A percentile compares a stretch with the other conserved stretches of the same genome.
Conservation (phyloP, 2,113 vertebrate species). For the Pluvialis apricaria region DNA sequence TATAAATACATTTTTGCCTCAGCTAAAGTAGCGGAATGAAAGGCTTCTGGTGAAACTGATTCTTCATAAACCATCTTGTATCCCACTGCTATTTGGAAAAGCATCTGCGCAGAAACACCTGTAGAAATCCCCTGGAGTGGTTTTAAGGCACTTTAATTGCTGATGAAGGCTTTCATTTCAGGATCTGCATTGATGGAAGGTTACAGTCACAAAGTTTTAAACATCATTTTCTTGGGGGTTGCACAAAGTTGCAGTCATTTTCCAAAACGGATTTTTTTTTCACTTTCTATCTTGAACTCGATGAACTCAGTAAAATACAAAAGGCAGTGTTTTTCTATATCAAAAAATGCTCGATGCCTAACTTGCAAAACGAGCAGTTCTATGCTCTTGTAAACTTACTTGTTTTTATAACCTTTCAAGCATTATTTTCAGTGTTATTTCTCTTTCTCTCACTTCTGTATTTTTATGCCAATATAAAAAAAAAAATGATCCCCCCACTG, state of each 20-base stretch:
- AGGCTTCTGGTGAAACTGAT: not conserved
- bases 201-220: not conserved
- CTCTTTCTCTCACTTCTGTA: not conserved
- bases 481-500: not conserved
- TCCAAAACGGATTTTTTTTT: not conserved
- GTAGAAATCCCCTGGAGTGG: not conserved
- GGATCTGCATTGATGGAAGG: not conserved
- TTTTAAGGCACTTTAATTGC: constrained; percentile 14
- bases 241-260: not conserved
- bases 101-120: not conserved
- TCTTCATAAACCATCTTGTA: not conserved
- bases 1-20: constrained; percentile 23
- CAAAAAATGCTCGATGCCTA: not conserved
- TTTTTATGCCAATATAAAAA: not conserved
- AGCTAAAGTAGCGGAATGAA: not conserved
- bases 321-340: not conserved
- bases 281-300: not conserved
- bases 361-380: not conserved
- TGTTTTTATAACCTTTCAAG: not conserved
- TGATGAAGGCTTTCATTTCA: not conserved
- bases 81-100: not conserved
- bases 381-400: not conserved
- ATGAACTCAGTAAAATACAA: not conserved
- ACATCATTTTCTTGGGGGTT: not conserved
- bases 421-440: not conserved